Conservation (phyloP, 1,140 invertebrate species). For the Platyscapa corneri region DNA sequence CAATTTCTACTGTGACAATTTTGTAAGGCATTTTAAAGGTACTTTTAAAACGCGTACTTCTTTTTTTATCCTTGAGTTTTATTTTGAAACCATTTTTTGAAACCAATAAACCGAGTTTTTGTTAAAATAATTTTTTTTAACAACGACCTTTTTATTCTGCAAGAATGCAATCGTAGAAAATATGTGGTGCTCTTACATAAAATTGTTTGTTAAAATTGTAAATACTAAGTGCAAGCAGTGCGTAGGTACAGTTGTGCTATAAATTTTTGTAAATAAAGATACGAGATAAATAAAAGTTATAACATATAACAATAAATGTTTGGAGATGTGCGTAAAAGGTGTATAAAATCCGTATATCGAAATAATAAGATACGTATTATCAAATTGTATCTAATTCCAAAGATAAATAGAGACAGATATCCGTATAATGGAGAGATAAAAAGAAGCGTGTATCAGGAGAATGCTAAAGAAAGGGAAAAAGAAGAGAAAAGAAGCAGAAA, state of each 20-base stretch:
- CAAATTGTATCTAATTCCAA: conserved; percentile 27
- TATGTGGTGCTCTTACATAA: no score
- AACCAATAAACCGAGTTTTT: background rate
- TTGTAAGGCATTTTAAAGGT: background rate
- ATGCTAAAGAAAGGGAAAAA: background rate
- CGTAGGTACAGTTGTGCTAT: no score
- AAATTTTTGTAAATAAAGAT: no score
- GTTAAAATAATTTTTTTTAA: background rate
- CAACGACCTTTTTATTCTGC: no score
- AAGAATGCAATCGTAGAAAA: no score
- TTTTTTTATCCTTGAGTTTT: background rate
- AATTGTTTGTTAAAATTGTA: background rate
- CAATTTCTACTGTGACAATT: background rate
- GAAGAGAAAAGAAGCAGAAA: background rate
- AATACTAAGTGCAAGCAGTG: background rate
- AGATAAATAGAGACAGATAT: conserved; percentile 42
- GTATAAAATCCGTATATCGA: background rate
- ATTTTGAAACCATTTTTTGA: background rate
- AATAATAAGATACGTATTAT: background rate
- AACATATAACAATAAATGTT: background rate
- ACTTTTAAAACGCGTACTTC: background rate
- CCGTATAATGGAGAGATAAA: conserved; percentile 42
- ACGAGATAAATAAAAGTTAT: no score
- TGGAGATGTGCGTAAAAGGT: background rate
- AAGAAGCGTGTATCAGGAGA: background rate